Base-by-base conservation (phyloP, 1,140 invertebrate species). In the Leucophenga varia region DNA sequence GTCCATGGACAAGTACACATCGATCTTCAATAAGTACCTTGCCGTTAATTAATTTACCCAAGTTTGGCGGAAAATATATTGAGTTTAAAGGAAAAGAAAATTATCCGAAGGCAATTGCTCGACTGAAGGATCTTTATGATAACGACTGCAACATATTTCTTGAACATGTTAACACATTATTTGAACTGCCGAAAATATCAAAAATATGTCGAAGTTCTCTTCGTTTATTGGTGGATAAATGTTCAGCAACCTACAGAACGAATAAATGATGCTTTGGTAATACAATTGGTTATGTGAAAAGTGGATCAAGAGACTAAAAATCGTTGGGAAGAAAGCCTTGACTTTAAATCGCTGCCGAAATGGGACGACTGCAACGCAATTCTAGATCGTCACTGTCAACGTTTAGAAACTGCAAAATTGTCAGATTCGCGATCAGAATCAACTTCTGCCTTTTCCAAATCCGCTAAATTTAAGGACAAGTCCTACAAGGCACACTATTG, bases 341-440 rank as follows among this genome's bases (percentile, higher is more conserved):
- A n/a, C 25, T 30, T 30, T 30, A 30, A 42, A n/a, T 40, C 39
- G 16, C 37, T 30, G 7, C 25, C 25, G 7, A 30, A 7, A 30
- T 30, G 25, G 25, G 7, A 7, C 25, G 25, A 30, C 25, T 30
- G 7, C 25, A 30, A n/a, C 25, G n/a, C 7, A 7, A 8, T 30
- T 30, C 25, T 30, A n/a, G 25, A 30, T 30, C 25, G 25, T n/a
- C 7, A n/a, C 7, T 30, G 25, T 30, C 25, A 30, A 56, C 41
- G 17, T 31, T 43, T 12, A 21, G 54, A n/a, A 59, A 72, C 25
- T 8, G 25, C 52, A 48, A 19, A n/a, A n/a, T n/a, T n/a, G n/a
- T n/a, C n/a, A n/a, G n/a, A n/a, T n/a, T n/a, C n/a, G n/a, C n/a
- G n/a, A n/a, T n/a, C n/a, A n/a, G n/a, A n/a, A n/a, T n/a, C n/a